phyloP scores from a whole-genome alignment of 2,797 vertebrate genomes.

The Pachyuromys duprasi region DNA sequence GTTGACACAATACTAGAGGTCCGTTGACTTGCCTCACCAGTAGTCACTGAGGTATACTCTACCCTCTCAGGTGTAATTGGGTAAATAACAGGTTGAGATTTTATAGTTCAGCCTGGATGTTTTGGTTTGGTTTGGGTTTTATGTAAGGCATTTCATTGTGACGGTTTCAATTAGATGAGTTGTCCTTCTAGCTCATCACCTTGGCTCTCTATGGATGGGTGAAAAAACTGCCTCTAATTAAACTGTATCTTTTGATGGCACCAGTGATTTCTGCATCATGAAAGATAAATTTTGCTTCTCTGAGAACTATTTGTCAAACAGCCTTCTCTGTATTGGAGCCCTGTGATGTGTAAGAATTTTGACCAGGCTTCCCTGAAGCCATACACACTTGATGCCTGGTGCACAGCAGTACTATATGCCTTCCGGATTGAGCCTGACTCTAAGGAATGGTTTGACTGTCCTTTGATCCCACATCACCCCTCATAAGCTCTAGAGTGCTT shows the following conservation, averaged over 20 bases:
- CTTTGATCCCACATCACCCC: neutral
- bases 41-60: neutral
- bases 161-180: neutral
- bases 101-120: neutral
- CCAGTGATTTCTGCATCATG: neutral
- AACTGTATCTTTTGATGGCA: neutral
- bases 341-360: neutral
- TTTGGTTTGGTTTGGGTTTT: neutral
- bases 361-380: neutral
- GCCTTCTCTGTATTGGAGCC: neutral
- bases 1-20: neutral
- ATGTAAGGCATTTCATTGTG: neutral
- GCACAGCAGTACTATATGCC: neutral
- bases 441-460: neutral
- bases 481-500: neutral
- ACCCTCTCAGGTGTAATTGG: neutral
- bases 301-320: conserved; percentile 10
- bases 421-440: neutral
- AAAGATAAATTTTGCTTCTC: neutral
- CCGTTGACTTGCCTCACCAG: neutral
- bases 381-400: neutral
- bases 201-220: neutral
- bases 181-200: neutral
- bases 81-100: neutral
- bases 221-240: neutral